Base-by-base conservation (phyloP, 2,888 invertebrate species). In the Electrophaes corylata region DNA sequence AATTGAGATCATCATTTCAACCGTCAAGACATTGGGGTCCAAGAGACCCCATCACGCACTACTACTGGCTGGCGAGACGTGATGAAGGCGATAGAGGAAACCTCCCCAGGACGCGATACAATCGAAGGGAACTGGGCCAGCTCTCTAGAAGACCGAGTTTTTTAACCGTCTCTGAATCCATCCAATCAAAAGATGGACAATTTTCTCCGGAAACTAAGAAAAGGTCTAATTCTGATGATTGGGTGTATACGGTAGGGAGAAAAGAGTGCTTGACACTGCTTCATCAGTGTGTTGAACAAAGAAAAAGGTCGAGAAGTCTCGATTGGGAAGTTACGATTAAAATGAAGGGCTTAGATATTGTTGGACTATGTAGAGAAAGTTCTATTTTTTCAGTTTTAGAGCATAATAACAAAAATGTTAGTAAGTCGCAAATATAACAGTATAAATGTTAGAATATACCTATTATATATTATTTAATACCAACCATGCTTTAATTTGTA, bases 21-120 rank as follows among this genome's bases (percentile, higher is more conserved):
- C 86, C 91, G 3, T 84, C 90, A 0, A 76, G 89, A 1, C 87
- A 88, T 56, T 91, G 91, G 91, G 91, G 91, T 1, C 91, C 91
- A 0, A 74, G 88, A 29, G 90, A 91, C 63, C 90, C 90, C 4
- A 86, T 91, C 60, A 81, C 84, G 0, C 89, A 89, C 60, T 87
- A 90, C 71, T 86, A 88, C 69, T 91, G 91, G 91, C 62, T 86
- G 56, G 78, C 85, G 6, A 73, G 84, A 2, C 77, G 89, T 0
- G 84, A 86, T 20, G 82, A 83, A 49, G 46, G 66, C 3, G 74
- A 73, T 0, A 65, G 75, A 1, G 75, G 70, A 0, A 67, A 72
- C 48, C 39, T 66, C 0, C 47, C 57, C 0, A 64, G 68, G 3
- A 69, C 66, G 1, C 69, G 76, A 20, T 83, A 81, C 61, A 69